Percentiles rank a stretch among this genome's conserved stretches.
Evolutionary conservation across 2,113 vertebrate genomes (phyloP).

Genomic region (Saguinus midas): DNA sequence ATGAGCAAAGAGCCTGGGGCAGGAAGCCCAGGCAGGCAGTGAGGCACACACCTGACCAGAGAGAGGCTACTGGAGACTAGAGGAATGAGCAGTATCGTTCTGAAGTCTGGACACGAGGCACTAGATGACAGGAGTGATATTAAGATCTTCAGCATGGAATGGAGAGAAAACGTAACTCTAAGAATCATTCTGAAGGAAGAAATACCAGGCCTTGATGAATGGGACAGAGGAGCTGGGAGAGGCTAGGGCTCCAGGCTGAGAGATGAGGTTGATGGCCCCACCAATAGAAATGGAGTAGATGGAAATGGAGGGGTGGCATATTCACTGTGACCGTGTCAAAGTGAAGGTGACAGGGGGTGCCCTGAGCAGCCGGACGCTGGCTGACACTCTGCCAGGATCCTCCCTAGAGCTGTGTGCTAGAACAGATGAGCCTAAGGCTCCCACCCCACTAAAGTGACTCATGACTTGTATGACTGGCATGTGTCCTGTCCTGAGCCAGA

Average conservation of each 20-base stretch:
- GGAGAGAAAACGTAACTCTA: not conserved
- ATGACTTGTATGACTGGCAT: not conserved
- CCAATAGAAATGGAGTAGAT: not conserved
- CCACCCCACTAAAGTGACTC: fast-evolving
- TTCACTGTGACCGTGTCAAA: not conserved
- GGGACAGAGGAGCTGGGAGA: not conserved
- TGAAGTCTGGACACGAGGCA: not conserved
- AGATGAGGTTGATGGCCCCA: not conserved
- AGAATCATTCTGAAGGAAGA: not conserved
- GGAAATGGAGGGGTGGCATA: not conserved
- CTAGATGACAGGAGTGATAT: not conserved
- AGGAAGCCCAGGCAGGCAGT: not conserved
- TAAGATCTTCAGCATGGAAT: not conserved
- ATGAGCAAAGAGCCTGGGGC: not conserved
- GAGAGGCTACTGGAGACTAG: too few relatives aligned
- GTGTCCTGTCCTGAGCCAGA: not conserved
- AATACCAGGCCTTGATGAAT: not conserved
- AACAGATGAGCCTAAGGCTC: not conserved
- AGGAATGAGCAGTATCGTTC: too few relatives aligned
- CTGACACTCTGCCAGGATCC: not conserved
- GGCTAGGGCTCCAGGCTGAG: not conserved
- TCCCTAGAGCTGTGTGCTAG: not conserved
- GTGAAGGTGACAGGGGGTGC: not conserved
- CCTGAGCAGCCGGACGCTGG: not conserved
- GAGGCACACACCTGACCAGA: not conserved